Conservation (phyloP, 2,888 invertebrate genomes). For the Pachydiplax longipennis region DNA sequence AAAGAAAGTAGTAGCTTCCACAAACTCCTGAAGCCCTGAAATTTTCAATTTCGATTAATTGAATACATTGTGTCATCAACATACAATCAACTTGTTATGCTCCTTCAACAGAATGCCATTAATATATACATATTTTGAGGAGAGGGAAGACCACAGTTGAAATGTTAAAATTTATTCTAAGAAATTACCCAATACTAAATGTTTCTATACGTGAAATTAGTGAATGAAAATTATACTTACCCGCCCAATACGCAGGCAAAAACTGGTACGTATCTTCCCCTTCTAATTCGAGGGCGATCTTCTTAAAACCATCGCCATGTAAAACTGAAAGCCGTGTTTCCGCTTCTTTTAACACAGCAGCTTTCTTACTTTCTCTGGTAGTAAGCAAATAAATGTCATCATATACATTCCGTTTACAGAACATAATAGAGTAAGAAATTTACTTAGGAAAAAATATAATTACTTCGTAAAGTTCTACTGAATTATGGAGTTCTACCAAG, state of each 20-base stretch:
- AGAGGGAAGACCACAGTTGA: too few species aligned
- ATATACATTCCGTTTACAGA: too few species aligned
- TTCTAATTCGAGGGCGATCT: slow-evolving; percentile 77
- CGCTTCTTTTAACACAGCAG: slow-evolving; percentile 68
- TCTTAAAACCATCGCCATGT: slow-evolving; percentile 66
- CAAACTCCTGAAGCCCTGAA: slow-evolving; percentile 75
- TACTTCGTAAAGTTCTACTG: too few species aligned
- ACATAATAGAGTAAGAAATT: not conserved
- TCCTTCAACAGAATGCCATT: too few species aligned
- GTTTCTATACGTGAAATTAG: too few species aligned
- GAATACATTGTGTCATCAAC: not conserved
- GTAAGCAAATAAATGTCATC: slow-evolving; percentile 45
- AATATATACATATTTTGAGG: too few species aligned
- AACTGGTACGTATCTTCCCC: slow-evolving; percentile 75
- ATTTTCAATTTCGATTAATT: not conserved
- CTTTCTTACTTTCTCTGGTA: slow-evolving; percentile 64
- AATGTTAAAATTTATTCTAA: too few species aligned
- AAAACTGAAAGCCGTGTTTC: slow-evolving; percentile 71
- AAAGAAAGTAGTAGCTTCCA: slow-evolving; percentile 84
- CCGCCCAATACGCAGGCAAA: slow-evolving; percentile 70
- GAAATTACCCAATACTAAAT: too few species aligned
- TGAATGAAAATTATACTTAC: slow-evolving; percentile 56
- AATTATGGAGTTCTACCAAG: too few species aligned
- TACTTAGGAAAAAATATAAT: too few species aligned
- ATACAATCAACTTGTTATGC: too few species aligned